A percentile compares a stretch with the other conserved stretches of the same genome.
These are phyloP conservation scores for Heterodera carotae DNA, from an alignment of 1,140 invertebrate species.

Conservation along the genomic window DNA sequence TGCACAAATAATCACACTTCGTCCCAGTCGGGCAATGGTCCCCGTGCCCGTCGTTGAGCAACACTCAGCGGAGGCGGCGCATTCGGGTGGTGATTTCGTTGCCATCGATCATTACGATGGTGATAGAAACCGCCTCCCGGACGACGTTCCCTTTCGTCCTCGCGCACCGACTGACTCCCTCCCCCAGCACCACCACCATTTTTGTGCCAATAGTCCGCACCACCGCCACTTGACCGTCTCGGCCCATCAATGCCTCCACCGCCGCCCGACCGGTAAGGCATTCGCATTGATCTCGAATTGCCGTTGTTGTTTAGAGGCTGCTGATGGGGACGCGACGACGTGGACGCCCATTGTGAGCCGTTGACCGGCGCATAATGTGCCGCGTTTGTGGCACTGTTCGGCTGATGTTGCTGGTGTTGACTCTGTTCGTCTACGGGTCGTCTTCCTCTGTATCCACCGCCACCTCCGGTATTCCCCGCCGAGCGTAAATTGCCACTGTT, in stretches of 20 bases:
- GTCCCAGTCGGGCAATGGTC: slow-evolving; percentile 63
- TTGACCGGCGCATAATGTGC: background rate
- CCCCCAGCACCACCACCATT: slow-evolving; percentile 10
- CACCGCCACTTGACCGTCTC: background rate
- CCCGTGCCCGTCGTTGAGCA: slow-evolving; percentile 52
- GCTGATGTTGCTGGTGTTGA: background rate
- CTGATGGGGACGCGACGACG: too few relatives aligned
- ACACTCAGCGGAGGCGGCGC: slow-evolving; percentile 37
- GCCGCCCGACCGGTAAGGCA: slow-evolving; percentile 1
- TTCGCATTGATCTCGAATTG: background rate
- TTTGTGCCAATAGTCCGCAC: slow-evolving; percentile 37
- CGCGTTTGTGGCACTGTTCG: background rate
- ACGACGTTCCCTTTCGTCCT: slow-evolving; percentile 31
- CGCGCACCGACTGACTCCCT: slow-evolving; percentile 1
- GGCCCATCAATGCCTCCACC: slow-evolving; percentile 1
- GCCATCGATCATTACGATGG: slow-evolving; percentile 38
- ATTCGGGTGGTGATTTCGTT: slow-evolving; percentile 39
- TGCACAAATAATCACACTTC: slow-evolving; percentile 41
- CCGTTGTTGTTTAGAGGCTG: slow-evolving; percentile 10
- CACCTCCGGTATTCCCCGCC: background rate
- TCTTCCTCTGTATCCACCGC: background rate
- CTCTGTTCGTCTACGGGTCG: slow-evolving; percentile 11
- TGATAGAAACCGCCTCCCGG: slow-evolving; percentile 6
- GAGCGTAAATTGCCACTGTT: background rate
- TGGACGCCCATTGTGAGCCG: slow-evolving; percentile 25